These are phyloP conservation scores for Ptilorrhoa leucosticta DNA, from an alignment of 2,113 vertebrate genomes.

Conservation along the genomic window DNA sequence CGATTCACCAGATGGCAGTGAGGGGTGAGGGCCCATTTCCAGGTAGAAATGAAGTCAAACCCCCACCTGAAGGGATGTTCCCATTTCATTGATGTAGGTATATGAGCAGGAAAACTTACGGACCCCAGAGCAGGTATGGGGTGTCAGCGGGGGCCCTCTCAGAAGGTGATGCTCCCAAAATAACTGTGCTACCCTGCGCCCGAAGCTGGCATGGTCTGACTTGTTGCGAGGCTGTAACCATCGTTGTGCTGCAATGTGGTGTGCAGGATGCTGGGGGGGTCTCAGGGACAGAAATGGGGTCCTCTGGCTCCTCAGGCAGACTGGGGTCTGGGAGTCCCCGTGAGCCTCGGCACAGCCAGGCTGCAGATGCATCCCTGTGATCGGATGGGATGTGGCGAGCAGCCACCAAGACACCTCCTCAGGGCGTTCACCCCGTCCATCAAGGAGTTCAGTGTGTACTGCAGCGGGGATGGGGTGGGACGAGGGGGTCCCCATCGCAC, in stretches of 20 bases:
- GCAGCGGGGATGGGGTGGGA: fast-evolving
- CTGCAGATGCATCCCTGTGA: not conserved
- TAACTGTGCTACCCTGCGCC: fast-evolving
- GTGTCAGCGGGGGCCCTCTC: not conserved
- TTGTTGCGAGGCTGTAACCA: not conserved
- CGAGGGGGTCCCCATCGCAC: fast-evolving
- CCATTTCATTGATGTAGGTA: not conserved
- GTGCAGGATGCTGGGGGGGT: not conserved
- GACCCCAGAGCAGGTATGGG: fast-evolving
- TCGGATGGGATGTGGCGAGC: fast-evolving
- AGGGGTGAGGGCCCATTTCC: not conserved
- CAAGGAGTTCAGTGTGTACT: not conserved
- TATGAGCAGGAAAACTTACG: not conserved
- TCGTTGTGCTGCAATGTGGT: not conserved
- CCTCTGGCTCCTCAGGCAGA: not conserved
- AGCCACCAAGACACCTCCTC: not conserved
- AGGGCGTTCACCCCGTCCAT: fast-evolving
- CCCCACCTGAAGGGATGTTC: not conserved
- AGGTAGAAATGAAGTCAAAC: not conserved
- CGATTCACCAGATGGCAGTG: fast-evolving
- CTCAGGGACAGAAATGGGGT: not conserved
- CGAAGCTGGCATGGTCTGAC: not conserved
- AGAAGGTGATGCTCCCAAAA: not conserved
- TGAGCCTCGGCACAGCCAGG: not conserved
- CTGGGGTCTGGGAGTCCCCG: not conserved